Conservation (phyloP, 2,797 vertebrate genomes). For the Semotilus atromaculatus region DNA sequence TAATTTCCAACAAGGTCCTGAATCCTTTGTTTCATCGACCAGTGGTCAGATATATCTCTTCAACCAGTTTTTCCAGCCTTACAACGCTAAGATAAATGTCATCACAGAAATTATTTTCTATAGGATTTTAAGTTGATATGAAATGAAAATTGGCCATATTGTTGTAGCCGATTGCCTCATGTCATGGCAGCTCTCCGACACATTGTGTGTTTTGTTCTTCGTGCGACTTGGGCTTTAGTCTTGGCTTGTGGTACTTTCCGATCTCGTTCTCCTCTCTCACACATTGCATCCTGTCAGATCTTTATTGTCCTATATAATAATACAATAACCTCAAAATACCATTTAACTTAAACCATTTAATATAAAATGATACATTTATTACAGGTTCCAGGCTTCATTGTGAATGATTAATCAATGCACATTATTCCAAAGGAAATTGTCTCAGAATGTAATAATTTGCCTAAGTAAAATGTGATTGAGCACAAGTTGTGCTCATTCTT, state of each 20-base stretch:
- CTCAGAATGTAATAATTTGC: slow-evolving; percentile 1
- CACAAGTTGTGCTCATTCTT: no score
- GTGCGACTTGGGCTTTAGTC: background rate
- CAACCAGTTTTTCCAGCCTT: no score
- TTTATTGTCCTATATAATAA: no score
- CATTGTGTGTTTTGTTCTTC: no score
- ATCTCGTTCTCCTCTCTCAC: background rate
- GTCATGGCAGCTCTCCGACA: background rate
- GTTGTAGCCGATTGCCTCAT: background rate
- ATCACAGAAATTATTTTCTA: background rate
- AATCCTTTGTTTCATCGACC: no score
- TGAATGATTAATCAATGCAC: background rate
- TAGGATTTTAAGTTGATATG: no score
- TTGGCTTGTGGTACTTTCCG: background rate
- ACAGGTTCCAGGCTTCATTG: background rate
- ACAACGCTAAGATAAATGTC: background rate
- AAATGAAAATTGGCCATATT: background rate
- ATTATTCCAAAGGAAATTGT: background rate
- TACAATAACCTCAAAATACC: no score
- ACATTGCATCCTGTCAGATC: background rate
- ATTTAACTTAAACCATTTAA: background rate
- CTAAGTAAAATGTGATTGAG: background rate
- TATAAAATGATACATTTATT: background rate
- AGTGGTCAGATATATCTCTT: no score
- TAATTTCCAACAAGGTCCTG: no score